These are phyloP conservation scores for Lasioglossum calceatum DNA, from an alignment of 2,888 invertebrate genomes.

Conservation along the genomic window DNA sequence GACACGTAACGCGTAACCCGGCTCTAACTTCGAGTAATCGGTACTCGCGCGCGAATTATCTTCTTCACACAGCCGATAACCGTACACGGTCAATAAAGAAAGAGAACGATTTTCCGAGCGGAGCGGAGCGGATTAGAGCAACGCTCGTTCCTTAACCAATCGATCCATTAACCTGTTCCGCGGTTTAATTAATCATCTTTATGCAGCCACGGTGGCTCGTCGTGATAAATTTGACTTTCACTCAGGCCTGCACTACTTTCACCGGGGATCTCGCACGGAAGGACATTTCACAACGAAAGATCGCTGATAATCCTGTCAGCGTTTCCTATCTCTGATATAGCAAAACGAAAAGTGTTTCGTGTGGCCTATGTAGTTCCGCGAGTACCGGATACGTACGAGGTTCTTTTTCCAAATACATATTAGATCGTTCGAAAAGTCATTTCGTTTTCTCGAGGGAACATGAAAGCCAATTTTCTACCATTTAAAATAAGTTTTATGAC, in stretches of 20 bases:
- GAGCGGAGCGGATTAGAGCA: no score
- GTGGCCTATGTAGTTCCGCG: background rate
- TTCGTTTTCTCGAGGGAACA: no score
- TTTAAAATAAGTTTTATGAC: no score
- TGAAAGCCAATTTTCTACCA: no score
- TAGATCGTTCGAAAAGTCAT: no score
- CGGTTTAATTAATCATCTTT: conserved; percentile 55
- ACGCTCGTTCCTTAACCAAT: background rate
- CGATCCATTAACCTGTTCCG: conserved; percentile 32
- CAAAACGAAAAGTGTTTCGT: background rate
- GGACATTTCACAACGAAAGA: conserved; percentile 62
- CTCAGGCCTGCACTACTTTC: conserved; percentile 67
- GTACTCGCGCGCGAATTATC: conserved; percentile 22
- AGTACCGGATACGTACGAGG: background rate
- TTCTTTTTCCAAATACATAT: background rate
- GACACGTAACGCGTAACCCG: conserved; percentile 16
- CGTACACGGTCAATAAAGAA: background rate
- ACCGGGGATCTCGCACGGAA: conserved; percentile 35
- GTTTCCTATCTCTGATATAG: background rate
- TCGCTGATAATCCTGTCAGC: conserved; percentile 9
- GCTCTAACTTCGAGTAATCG: background rate
- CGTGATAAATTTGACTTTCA: conserved; percentile 68
- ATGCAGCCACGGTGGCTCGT: conserved; percentile 21
- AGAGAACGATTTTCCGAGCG: conserved; percentile 12
- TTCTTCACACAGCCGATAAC: conserved; percentile 17